Percentiles rank a stretch among this genome's conserved stretches.
phyloP scores from a whole-genome alignment of 1,140 invertebrate genomes.

The Drosophila rhopaloa region DNA sequence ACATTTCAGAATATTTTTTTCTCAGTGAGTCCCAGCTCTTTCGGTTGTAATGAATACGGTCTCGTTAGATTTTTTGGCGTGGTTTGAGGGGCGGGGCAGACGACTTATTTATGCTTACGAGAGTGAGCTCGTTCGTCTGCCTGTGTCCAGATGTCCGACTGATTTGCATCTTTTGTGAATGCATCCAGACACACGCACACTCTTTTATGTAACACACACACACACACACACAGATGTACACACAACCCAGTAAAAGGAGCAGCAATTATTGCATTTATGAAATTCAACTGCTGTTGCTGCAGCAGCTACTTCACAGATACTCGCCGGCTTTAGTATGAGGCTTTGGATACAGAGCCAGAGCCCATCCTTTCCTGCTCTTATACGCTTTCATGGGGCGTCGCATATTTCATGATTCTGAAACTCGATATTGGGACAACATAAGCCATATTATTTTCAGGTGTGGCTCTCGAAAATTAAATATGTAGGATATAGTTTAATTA shows the following conservation, averaged over 20 bases:
- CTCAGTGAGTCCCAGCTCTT: conserved; percentile 11
- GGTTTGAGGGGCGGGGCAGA: conserved; percentile 39
- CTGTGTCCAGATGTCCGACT: conserved; percentile 62
- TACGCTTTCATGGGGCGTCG: background rate
- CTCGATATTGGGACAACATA: background rate
- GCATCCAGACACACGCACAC: conserved; percentile 32
- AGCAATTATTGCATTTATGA: conserved; percentile 80
- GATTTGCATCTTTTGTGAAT: conserved; percentile 80
- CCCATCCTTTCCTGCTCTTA: conserved; percentile 9
- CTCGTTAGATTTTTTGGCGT: conserved; percentile 59
- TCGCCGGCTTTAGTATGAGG: conserved; percentile 33
- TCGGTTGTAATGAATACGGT: conserved; percentile 65
- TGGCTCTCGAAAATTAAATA: no score
- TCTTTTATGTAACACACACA: background rate
- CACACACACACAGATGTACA: background rate
- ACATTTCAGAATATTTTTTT: background rate
- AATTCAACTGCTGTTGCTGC: conserved; percentile 47
- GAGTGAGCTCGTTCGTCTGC: conserved; percentile 49
- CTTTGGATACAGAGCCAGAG: conserved; percentile 19
- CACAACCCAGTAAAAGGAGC: conserved; percentile 5
- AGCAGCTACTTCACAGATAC: conserved; percentile 35
- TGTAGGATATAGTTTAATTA: no score
- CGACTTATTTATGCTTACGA: conserved; percentile 76
- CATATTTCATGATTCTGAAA: background rate
- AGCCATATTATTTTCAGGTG: background rate